These are phyloP conservation scores for Mythimna loreyi DNA, from an alignment of 2,888 invertebrate species.

Conservation along the genomic window DNA sequence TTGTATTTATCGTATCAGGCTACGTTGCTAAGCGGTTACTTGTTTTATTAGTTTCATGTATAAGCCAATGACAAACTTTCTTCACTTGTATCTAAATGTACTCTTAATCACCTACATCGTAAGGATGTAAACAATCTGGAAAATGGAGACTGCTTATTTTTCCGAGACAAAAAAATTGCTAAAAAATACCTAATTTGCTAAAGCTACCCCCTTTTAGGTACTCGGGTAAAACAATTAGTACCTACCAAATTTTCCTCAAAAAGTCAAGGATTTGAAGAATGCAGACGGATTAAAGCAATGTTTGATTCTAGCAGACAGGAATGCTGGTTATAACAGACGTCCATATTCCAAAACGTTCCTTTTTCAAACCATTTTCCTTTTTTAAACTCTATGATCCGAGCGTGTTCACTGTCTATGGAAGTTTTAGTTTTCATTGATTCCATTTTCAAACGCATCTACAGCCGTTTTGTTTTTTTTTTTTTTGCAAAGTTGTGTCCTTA, in stretches of 20 bases:
- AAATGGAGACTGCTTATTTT: not conserved
- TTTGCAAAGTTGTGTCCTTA: conserved; percentile 24
- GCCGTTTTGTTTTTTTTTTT: conserved; percentile 17
- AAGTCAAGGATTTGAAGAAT: conserved; percentile 1
- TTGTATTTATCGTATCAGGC: too few species aligned
- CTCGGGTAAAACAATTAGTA: not conserved
- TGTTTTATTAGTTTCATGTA: too few species aligned
- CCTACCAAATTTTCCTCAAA: not conserved
- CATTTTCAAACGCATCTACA: conserved; percentile 7
- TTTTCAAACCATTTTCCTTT: conserved; percentile 16
- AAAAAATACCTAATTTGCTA: too few species aligned
- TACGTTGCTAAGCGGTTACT: too few species aligned
- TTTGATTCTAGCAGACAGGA: conserved; percentile 25
- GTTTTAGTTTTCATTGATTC: conserved; percentile 36
- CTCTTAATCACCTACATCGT: not conserved
- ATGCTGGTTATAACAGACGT: conserved; percentile 19
- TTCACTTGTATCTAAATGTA: too few species aligned
- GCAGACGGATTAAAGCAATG: conserved; percentile 11
- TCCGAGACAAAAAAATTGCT: not conserved
- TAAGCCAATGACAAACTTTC: too few species aligned
- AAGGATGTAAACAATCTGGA: not conserved
- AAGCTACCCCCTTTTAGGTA: too few species aligned
- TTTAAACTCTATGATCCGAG: not conserved
- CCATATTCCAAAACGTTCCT: conserved; percentile 36
- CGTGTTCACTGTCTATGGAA: conserved; percentile 7